phyloP scores from a whole-genome alignment of 2,888 invertebrate species.

The Rutpela maculata region DNA sequence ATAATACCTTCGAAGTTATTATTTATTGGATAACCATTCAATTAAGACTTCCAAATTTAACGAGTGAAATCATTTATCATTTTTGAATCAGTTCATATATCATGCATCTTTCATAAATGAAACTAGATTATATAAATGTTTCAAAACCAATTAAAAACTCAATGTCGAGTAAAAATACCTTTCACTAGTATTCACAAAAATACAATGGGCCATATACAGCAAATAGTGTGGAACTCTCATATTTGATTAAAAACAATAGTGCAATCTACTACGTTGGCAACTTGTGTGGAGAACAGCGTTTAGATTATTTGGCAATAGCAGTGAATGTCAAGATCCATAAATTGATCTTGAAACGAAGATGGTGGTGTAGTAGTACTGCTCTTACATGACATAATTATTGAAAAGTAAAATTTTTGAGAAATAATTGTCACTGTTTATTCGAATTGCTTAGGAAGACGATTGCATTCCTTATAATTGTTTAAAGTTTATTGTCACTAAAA shows the following conservation, averaged over 20 bases:
- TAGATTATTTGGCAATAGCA: background rate
- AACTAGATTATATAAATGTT: conserved; percentile 7
- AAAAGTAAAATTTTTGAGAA: too few relatives aligned
- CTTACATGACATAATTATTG: too few relatives aligned
- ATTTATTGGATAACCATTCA: background rate
- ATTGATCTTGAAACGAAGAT: background rate
- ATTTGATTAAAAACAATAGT: conserved; percentile 2
- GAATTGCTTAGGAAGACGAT: too few relatives aligned
- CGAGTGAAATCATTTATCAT: conserved; percentile 7
- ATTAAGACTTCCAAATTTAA: conserved; percentile 3
- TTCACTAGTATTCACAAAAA: background rate
- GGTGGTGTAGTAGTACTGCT: too few relatives aligned
- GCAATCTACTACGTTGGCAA: background rate
- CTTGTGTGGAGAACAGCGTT: background rate
- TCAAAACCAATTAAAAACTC: conserved; percentile 4
- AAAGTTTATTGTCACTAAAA: too few relatives aligned
- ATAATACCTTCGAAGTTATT: background rate
- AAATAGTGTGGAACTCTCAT: background rate
- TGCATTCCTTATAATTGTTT: too few relatives aligned
- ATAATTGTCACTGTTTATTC: too few relatives aligned
- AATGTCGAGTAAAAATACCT: conserved; percentile 13
- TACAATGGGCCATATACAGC: background rate
- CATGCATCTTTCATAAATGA: conserved; percentile 2
- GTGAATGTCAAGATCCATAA: conserved; percentile 1
- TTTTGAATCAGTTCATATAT: background rate